Base-by-base conservation (phyloP, 2,797 vertebrate species). In the Mormyrops boulengeri region DNA sequence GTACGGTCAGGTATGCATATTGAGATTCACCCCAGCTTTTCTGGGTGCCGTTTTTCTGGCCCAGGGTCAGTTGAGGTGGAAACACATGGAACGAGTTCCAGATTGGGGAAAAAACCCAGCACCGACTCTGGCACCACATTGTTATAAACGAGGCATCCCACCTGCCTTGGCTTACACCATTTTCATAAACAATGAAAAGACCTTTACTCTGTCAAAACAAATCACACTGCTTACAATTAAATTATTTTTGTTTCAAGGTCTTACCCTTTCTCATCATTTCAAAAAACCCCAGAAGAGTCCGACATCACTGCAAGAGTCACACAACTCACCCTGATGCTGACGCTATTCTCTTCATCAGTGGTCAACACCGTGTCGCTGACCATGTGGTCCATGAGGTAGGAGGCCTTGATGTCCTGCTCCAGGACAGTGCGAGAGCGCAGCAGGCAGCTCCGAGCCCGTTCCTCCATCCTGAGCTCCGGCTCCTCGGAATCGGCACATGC, bases 311-410 rank as follows among this genome's bases (percentile, higher is more conserved):
- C 66, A 73, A 34, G 30, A 17, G 38, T 73, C 30, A 17, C 30
- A 8, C 50, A 53, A 53, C 87, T 14, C 55, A 99, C 99, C 97
- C 96, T 94, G 77, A 92, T 94, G 92, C 88, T 96, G 87, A 99
- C 95, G 90, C 88, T 95, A 55, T 97, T 97, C 86, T 99, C 99
- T 89, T 99, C 98, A 0, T 96, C 94, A 8, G 89, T 80, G 0
- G 95, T 97, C 88, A 99, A 94, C 73, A 96, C 96, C 2, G 95
- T 96, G 0, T 99, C 97, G 88, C 94, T 96, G 95, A 99, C 93
- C 98, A 99, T 97, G 93, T 94, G 96, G 92, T 99, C 99, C 97
- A 99, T 98, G 92, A 99, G 95, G 89, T 97, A 98, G 55, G 95
- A 89, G 19, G 98, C 96, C 91, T 98, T 97, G 91, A 99, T 98